A percentile compares a stretch with the other conserved stretches of the same genome.
These are phyloP conservation scores for Acanthornis magna DNA, from an alignment of 2,797 vertebrate genomes.

Conservation along the genomic window DNA sequence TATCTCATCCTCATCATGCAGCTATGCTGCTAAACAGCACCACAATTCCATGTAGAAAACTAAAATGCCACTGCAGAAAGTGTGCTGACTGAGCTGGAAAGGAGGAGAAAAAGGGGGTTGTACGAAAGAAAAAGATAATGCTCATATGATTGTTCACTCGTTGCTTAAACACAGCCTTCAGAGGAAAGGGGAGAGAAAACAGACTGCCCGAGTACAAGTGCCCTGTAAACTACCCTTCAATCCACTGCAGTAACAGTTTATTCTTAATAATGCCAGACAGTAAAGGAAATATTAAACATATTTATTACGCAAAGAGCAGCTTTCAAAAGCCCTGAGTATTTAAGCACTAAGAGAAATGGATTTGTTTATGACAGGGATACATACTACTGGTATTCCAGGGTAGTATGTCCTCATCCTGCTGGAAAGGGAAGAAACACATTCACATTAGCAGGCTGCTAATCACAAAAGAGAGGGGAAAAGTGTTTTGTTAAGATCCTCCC, in stretches of 20 bases:
- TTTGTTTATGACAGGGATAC: not conserved
- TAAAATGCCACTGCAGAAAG: conserved; percentile 2
- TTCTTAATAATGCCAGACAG: not conserved
- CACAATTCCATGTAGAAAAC: conserved; percentile 14
- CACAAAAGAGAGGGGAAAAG: not conserved
- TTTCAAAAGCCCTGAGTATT: conserved; percentile 21
- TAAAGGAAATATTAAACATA: conserved; percentile 35
- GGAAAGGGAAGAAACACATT: not conserved
- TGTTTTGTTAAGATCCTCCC: not conserved
- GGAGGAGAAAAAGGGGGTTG: not conserved
- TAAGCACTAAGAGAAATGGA: not conserved
- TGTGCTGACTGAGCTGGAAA: conserved; percentile 11
- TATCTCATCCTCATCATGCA: not conserved
- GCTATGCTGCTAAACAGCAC: conserved; percentile 9
- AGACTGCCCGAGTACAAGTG: not conserved
- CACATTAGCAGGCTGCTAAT: not conserved
- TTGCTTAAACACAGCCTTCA: not conserved
- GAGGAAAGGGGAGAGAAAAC: not conserved
- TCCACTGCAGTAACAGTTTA: not conserved
- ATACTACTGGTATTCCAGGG: not conserved
- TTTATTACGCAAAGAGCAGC: not conserved
- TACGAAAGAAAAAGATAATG: not conserved
- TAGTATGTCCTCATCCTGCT: not conserved
- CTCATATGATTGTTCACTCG: not conserved
- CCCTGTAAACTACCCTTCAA: conserved; percentile 23